Evolutionary conservation across 2,888 invertebrate species (phyloP).

Genomic region (Erannis defoliaria): DNA sequence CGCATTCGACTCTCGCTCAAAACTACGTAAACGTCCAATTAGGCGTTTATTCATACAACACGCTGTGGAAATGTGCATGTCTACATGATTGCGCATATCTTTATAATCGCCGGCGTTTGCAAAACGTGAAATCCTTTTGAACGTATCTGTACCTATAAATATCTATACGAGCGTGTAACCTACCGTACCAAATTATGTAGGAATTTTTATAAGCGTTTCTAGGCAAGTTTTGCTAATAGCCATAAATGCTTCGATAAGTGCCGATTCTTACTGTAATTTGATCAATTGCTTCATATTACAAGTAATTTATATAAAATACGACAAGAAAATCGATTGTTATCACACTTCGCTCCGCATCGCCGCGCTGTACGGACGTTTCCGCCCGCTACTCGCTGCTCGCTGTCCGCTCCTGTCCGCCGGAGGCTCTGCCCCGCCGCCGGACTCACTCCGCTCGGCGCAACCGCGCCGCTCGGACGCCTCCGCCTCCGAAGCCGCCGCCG

Average conservation of each 20-base stretch:
- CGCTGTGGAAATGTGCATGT: constrained; percentile 16
- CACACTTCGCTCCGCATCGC: no score
- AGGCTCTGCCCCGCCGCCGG: no score
- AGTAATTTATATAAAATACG: constrained; percentile 14
- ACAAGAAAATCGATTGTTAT: constrained; percentile 27
- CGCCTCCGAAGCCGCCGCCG: no score
- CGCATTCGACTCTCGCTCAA: constrained; percentile 51
- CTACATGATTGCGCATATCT: constrained; percentile 30
- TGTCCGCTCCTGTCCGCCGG: no score
- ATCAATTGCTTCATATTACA: constrained; percentile 15
- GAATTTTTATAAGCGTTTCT: constrained; percentile 20
- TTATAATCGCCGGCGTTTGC: constrained; percentile 28
- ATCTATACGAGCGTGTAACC: neutral
- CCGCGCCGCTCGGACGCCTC: no score
- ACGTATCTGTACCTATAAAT: neutral
- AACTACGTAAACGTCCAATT: constrained; percentile 58
- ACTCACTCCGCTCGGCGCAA: no score
- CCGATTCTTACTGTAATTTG: neutral
- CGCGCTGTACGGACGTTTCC: no score
- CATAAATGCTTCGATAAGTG: constrained; percentile 1
- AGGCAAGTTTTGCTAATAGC: constrained; percentile 5
- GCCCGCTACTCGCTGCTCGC: no score
- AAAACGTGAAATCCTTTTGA: constrained; percentile 24
- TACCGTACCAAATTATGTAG: constrained; percentile 19
- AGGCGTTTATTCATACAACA: constrained; percentile 44